Evolutionary conservation across 2,113 vertebrate species (phyloP), one percentile per base, ranked within the genome.

Genomic region (Paedocypris sp.): DNA sequence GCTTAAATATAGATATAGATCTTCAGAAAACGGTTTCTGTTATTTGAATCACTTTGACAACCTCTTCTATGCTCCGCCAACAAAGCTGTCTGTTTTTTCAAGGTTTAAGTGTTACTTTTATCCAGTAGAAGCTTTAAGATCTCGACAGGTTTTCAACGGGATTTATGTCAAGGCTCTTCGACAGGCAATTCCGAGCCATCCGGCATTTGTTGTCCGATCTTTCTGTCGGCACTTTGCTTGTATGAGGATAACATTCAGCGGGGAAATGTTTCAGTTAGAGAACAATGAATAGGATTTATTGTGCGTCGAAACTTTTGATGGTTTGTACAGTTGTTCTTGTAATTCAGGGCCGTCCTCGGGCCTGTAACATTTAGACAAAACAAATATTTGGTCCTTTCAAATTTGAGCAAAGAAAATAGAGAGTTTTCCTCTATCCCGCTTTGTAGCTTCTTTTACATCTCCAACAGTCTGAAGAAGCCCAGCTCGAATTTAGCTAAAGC

Each of bases 81-180:
- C 39, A 31, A 32, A 58, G 43, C 39, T 58, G 53, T 43, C 26
- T 13, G 53, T 57, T 32, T 31, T 39, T 11, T 57, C 26, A 13
- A 32, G 39, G 38, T 58, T 58, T 43, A 43, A 58, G 54, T 58
- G 38, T 32, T 58, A 39, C 54, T 39, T 58, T 43, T 28, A 43
- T 58, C 39, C 54, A 20, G 11, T 32, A 15, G 25, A 58, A 22
- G 54, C 38, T 43, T 29, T 16, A 5, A 42, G 39, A 43, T 22
- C 38, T 43, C 7, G 53, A 58, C 53, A 58, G 53, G 15, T 58
- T 43, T 58, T 58, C 39, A 22, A 31, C 12, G 0, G 54, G 54
- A 45, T 58, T 58, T 58, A 41, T 42, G 54, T 58, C 39, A 43
- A 15, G 39, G 26, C 39, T 32, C 38, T 56, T 58, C 39, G 54